Percentiles rank a stretch among this genome's conserved stretches.
These are phyloP conservation scores for Madoqua kirkii DNA, from an alignment of 2,113 vertebrate species.

Conservation along the genomic window DNA sequence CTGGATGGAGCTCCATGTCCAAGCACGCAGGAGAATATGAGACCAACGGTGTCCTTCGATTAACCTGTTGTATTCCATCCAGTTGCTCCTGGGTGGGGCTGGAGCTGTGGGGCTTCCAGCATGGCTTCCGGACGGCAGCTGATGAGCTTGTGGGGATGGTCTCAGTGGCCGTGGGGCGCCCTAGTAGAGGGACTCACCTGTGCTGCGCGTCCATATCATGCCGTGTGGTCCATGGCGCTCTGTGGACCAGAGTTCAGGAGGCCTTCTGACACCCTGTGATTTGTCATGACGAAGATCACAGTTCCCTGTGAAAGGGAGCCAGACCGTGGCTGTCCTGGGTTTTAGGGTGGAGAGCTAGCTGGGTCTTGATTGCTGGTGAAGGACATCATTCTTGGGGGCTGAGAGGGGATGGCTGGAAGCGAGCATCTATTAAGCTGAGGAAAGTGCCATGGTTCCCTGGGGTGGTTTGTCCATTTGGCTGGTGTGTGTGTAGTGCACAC, in stretches of 20 bases:
- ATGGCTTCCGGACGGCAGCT: too few species aligned
- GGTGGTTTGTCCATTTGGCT: background rate
- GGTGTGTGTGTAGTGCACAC: background rate
- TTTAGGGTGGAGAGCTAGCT: background rate
- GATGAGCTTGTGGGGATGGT: background rate
- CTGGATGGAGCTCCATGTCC: background rate
- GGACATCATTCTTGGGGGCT: background rate
- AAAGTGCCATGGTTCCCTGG: background rate
- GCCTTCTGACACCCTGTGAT: background rate
- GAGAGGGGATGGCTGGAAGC: background rate
- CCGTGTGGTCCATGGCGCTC: background rate
- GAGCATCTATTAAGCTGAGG: background rate
- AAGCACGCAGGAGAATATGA: background rate
- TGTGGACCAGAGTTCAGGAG: background rate
- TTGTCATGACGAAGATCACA: background rate
- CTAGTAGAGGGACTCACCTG: background rate
- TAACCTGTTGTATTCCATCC: background rate
- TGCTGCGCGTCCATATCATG: background rate
- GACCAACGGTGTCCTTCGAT: background rate
- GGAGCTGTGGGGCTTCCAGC: too few species aligned
- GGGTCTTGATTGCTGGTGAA: background rate
- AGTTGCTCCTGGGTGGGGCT: background rate
- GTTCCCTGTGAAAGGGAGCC: background rate
- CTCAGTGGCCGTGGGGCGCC: background rate
- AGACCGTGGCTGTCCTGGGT: background rate